A percentile compares a stretch with the other conserved stretches of the same genome.
Evolutionary conservation across 2,888 invertebrate species (phyloP).

Genomic region (Imbricaverruca yamaguchii): DNA sequence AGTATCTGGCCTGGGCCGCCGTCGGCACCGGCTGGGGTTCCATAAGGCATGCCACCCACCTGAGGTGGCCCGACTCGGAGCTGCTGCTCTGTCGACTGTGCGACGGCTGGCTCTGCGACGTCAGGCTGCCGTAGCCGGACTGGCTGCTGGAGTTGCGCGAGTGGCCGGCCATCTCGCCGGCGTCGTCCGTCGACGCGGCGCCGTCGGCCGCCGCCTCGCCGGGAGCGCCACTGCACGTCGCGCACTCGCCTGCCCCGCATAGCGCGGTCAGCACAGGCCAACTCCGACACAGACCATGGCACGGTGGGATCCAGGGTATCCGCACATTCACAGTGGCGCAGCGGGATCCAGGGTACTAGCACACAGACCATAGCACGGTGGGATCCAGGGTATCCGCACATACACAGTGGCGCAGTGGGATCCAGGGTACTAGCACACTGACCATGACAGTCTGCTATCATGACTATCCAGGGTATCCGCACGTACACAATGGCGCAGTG

Average conservation of each 20-base stretch:
- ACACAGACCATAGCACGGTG: too few relatives aligned
- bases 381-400: too few relatives aligned
- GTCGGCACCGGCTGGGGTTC: too few relatives aligned
- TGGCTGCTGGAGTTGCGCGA: constrained; percentile 52
- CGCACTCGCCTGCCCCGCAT: not conserved
- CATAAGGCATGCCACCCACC: not conserved
- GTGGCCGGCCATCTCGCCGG: constrained; percentile 45
- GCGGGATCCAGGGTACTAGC: too few relatives aligned
- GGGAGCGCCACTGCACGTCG: not conserved
- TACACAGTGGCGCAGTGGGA: too few relatives aligned
- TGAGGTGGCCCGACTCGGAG: constrained; percentile 16
- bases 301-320: not conserved
- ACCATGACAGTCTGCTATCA: too few relatives aligned
- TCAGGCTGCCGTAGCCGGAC: constrained; percentile 21
- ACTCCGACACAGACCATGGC: not conserved
- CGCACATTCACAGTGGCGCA: too few relatives aligned
- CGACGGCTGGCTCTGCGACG: not conserved
- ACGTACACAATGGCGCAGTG: too few relatives aligned
- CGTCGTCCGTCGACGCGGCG: not conserved
- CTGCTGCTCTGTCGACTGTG: constrained; percentile 21
- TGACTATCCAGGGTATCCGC: too few relatives aligned
- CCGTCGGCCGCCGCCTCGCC: too few relatives aligned
- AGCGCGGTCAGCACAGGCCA: not conserved
- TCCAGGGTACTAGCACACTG: too few relatives aligned
- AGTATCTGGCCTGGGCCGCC: not conserved